Evolutionary conservation across 2,888 invertebrate species (phyloP).

Genomic region (Serripes groenlandicus): DNA sequence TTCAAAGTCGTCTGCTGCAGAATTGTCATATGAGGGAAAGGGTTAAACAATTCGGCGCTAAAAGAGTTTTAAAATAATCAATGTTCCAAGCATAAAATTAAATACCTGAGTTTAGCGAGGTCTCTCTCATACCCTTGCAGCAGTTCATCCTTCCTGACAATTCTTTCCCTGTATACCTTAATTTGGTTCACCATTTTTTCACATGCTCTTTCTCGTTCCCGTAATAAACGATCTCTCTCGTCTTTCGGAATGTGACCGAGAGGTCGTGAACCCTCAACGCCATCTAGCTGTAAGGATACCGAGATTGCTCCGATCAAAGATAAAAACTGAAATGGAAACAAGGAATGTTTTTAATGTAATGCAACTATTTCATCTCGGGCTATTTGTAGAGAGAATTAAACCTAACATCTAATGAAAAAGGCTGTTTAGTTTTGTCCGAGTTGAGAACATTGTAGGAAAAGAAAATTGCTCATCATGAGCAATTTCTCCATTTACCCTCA

Average conservation of each 20-base stretch:
- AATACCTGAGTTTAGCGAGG: constrained; percentile 84
- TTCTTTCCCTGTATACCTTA: constrained; percentile 80
- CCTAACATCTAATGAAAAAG: too few species aligned
- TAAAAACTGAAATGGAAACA: constrained; percentile 78
- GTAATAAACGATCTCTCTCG: constrained; percentile 80
- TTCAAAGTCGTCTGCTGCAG: too few species aligned
- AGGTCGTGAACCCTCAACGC: constrained; percentile 81
- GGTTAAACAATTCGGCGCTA: too few species aligned
- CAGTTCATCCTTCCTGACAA: constrained; percentile 84
- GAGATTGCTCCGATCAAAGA: constrained; percentile 81
- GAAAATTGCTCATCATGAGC: background rate
- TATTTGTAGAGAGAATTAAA: background rate
- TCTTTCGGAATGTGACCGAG: constrained; percentile 85
- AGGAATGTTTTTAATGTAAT: background rate
- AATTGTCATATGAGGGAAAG: too few species aligned
- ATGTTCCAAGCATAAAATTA: background rate
- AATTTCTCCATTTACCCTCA: background rate
- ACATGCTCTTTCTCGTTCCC: constrained; percentile 79
- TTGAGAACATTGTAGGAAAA: background rate
- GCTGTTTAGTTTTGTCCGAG: background rate
- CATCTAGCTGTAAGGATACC: constrained; percentile 81
- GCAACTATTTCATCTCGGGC: background rate
- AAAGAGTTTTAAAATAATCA: background rate
- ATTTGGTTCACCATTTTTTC: constrained; percentile 81
- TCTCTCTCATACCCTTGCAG: constrained; percentile 86